A percentile compares a stretch with the other conserved stretches of the same genome.
Evolutionary conservation across 2,113 vertebrate species (phyloP).

Genomic region (Coptodon rendalli): DNA sequence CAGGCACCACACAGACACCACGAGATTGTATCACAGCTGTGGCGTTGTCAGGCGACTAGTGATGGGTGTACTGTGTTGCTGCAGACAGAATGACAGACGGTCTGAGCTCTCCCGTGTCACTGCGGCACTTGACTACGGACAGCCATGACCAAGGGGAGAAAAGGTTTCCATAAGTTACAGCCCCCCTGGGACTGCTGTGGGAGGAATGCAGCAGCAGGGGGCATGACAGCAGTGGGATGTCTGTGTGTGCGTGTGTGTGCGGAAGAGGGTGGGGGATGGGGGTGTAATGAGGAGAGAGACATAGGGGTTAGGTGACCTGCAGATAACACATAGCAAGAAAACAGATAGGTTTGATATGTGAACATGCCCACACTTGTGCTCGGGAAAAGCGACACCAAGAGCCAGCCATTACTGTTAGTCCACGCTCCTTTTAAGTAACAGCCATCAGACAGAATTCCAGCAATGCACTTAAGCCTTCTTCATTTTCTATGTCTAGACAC

Average conservation of each 20-base stretch:
- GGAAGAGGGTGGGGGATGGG: not conserved
- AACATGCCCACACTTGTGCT: constrained; percentile 64
- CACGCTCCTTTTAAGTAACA: constrained; percentile 39
- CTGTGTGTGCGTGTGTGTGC: not conserved
- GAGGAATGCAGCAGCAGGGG: constrained; percentile 44
- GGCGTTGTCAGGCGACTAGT: constrained; percentile 31
- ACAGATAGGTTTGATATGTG: constrained; percentile 73
- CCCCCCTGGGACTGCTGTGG: constrained; percentile 34
- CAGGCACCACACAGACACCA: constrained; percentile 30
- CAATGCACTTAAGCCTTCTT: constrained; percentile 57
- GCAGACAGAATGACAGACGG: constrained; percentile 55
- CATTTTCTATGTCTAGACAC: constrained; percentile 54
- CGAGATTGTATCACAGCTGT: constrained; percentile 58
- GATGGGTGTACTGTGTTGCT: constrained; percentile 42
- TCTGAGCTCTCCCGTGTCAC: constrained; percentile 36
- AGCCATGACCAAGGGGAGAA: constrained; percentile 5
- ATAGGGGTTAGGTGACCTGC: constrained; percentile 45
- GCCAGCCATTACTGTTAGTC: constrained; percentile 6
- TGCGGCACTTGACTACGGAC: constrained; percentile 31
- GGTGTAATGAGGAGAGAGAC: not conserved
- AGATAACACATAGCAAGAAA: constrained; percentile 69
- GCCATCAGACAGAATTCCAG: constrained; percentile 53
- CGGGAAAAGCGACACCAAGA: constrained; percentile 25
- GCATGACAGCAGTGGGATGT: not conserved
- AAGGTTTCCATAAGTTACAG: constrained; percentile 20